Evolutionary conservation across 2,888 invertebrate species (phyloP), one percentile per base, ranked within the genome.

Genomic region (Orchesellides sinensis): DNA sequence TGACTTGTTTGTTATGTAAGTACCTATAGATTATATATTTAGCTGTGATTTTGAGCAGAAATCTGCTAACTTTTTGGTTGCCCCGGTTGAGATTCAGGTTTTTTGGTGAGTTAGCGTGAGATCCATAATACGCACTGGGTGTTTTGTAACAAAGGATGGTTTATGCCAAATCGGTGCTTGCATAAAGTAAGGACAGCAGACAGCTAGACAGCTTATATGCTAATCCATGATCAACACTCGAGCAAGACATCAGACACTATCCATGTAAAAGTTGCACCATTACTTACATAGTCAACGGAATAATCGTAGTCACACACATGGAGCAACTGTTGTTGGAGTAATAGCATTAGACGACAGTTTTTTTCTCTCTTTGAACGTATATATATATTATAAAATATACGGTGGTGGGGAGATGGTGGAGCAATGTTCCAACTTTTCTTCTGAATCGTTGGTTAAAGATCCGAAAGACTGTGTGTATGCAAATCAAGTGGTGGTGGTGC

Each of bases 201-300:
- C 47, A 47, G 45, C 21, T 52, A 78, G 69, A 78, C 65, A 80
- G 66, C 73, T 68, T 61, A 66, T 80, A 80, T 80, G 80, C 80
- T 80, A 80, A 80, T 80, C 73, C 49, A 52, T 73, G 80, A 80
- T 80, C 72, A 54, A 49, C 66, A 59, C 59, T 54, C 52, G 77
- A 29, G 69, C 52, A 56, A 23, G 56, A 70, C 35, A 61, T 70
- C 40, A 25, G 10, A 54, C 54, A 23, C 23, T 12, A 54, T 10
- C 25, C 54, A 54, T 21, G 29, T 25, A 56, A 61, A 75, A 35
- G 74, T 75, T 54, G 69, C 19, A 21, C 17, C 59, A 47, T 72
- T 47, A 72, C 52, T 54, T 54, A 54, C 25, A 23, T n/a, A n/a
- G n/a, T n/a, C n/a, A n/a, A n/a, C n/a, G n/a, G n/a, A n/a, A n/a